Evolutionary conservation across 1,140 invertebrate genomes (phyloP), one percentile per base, ranked within the genome.

Genomic region (Latrodectus geometricus): DNA sequence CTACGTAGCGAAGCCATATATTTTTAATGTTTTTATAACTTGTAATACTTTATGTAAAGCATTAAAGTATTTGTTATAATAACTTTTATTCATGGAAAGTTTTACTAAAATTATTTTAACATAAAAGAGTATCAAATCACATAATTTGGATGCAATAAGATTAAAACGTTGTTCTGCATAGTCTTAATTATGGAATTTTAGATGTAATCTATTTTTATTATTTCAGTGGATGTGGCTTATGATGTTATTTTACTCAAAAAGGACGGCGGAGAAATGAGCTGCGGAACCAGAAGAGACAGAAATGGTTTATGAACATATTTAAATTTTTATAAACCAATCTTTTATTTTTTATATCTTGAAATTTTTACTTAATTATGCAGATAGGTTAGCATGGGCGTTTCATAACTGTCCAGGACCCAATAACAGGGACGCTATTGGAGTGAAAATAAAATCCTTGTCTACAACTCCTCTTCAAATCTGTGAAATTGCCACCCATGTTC

Each of bases 321-420:
- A 14, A 17, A 4, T 61, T 61, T 61, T 14, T 61, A 61, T 61
- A 17, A 61, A 8, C 8, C 2, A 61, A 8, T 61, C 3, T 17
- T 61, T 4, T 3, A 61, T 1, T 4, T 61, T 61, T 11, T 61
- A 14, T 61, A 14, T 2, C 8, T 61, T 61, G 17, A 61, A 61
- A 61, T 14, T 2, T 61, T 61, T 61, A 14, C 17, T 76, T 21
- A 70, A 61, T 66, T 61, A 61, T 79, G 52, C 52, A 86, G 84
- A 72, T 21, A 20, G 76, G 12, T 20, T 73, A 15, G 66, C 73
- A 12, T 86, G 84, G 84, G 52, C 35, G 12, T 79, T 79, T 20
- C 84, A 86, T 35, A 86, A 86, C n/a, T 86, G 84, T 54, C 84
- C 84, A 7, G 84, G 54, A 15, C 84, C 84, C 0, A 20, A 86